Evolutionary conservation across 2,797 vertebrate genomes (phyloP).

Genomic region (Petrocephalus schoutedeni): DNA sequence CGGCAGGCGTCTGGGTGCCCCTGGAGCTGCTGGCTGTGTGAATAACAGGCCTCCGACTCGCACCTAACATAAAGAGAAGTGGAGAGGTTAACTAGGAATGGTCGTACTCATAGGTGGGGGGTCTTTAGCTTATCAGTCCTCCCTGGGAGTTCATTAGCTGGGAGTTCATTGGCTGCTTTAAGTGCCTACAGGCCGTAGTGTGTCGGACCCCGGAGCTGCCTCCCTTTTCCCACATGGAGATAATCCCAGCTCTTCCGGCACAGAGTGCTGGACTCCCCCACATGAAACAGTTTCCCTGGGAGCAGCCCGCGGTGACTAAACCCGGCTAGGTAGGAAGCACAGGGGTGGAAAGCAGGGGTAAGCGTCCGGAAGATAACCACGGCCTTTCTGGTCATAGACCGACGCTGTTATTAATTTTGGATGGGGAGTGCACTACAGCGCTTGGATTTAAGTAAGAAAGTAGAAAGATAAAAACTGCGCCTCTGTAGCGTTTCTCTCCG

Average conservation of each 20-base stretch:
- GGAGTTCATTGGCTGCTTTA: not conserved
- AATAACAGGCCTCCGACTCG: not conserved
- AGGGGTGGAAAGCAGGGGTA: not conserved
- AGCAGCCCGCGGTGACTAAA: conserved; percentile 32
- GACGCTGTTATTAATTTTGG: not conserved
- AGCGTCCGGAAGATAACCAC: conserved; percentile 19
- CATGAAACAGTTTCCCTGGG: conserved; percentile 29
- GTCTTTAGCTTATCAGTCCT: not conserved
- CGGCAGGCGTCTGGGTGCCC: too few species aligned
- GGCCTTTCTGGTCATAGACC: not conserved
- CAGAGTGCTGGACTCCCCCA: not conserved
- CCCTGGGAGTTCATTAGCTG: not conserved
- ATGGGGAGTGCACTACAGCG: not conserved
- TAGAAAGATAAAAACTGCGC: not conserved
- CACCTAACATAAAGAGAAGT: not conserved
- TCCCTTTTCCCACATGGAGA: not conserved
- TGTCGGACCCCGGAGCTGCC: not conserved
- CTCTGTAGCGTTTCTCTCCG: not conserved
- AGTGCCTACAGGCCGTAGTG: not conserved
- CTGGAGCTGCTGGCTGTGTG: too few species aligned
- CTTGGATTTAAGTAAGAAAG: not conserved
- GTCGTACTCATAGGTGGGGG: not conserved
- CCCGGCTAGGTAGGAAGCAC: not conserved
- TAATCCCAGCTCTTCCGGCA: conserved; percentile 9
- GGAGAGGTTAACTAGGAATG: not conserved